Conservation (phyloP, 2,113 vertebrate species). For the Chaenogobius annularis region DNA sequence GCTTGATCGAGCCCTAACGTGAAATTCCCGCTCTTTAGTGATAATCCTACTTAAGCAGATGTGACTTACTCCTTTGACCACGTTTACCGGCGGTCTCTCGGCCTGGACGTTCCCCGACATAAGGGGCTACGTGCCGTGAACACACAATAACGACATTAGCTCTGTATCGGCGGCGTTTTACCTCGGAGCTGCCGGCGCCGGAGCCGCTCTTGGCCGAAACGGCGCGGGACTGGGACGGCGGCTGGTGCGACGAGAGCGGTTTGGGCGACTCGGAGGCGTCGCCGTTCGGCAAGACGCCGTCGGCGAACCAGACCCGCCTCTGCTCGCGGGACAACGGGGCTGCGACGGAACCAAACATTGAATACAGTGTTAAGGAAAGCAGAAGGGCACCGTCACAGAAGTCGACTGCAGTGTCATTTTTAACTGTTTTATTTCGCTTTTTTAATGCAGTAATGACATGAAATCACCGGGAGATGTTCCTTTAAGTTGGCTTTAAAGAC, state of each 20-base stretch:
- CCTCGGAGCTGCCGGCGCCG: constrained; percentile 81
- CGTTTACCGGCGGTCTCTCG: constrained; percentile 13
- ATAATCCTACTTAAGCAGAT: constrained; percentile 35
- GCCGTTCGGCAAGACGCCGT: constrained; percentile 93
- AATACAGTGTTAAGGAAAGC: too few species aligned
- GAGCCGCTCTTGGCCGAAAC: constrained; percentile 81
- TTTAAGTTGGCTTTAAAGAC: too few species aligned
- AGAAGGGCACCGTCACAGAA: background rate
- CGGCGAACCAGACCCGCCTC: constrained; percentile 96
- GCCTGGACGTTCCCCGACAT: constrained; percentile 19
- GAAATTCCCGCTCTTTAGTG: constrained; percentile 17
- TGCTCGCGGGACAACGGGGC: constrained; percentile 85
- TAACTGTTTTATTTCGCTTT: too few species aligned
- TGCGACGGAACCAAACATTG: constrained; percentile 24
- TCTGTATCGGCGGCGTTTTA: constrained; percentile 39
- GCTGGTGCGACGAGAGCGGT: constrained; percentile 78
- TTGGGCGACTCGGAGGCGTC: constrained; percentile 90
- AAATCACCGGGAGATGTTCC: too few species aligned
- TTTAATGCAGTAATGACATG: too few species aligned
- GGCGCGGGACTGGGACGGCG: constrained; percentile 74
- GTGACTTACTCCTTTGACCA: constrained; percentile 29
- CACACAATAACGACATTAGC: constrained; percentile 25
- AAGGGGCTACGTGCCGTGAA: constrained; percentile 34
- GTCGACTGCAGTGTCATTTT: too few species aligned
- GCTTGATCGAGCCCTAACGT: background rate